Conservation (phyloP, 2,113 vertebrate species). For the Micromys minutus region DNA sequence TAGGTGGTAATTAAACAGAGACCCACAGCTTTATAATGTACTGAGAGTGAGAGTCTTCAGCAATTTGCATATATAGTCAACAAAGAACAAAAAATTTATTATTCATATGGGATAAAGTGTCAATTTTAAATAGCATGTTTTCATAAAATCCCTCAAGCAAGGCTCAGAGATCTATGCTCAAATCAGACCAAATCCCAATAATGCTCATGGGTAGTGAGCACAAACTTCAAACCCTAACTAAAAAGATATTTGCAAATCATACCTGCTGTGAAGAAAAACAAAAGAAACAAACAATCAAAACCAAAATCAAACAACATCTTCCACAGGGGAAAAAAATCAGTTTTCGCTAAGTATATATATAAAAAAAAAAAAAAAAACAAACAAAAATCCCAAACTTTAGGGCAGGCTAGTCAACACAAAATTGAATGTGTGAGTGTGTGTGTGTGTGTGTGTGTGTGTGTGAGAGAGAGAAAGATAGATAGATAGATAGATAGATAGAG, state of each 20-base stretch:
- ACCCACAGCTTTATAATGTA: not conserved
- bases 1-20: not conserved
- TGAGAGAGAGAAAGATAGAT: no score
- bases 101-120: no score
- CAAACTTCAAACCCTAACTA: not conserved
- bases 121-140: not conserved
- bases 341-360: no score
- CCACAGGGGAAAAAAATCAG: no score
- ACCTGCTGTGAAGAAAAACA: not conserved
- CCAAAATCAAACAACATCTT: no score
- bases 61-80: no score
- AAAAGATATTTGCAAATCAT: not conserved
- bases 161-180: not conserved
- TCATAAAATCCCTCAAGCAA: not conserved
- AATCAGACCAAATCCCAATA: not conserved
- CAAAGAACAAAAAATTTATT: no score
- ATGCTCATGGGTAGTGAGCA: not conserved
- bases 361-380: no score
- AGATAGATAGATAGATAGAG: no score
- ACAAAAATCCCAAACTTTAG: no score
- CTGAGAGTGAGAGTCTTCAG: not conserved
- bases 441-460: no score
- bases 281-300: not conserved
- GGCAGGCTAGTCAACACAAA: no score
- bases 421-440: not conserved